Conservation (phyloP, 2,797 vertebrate species). For the Rachycentron canadum region DNA sequence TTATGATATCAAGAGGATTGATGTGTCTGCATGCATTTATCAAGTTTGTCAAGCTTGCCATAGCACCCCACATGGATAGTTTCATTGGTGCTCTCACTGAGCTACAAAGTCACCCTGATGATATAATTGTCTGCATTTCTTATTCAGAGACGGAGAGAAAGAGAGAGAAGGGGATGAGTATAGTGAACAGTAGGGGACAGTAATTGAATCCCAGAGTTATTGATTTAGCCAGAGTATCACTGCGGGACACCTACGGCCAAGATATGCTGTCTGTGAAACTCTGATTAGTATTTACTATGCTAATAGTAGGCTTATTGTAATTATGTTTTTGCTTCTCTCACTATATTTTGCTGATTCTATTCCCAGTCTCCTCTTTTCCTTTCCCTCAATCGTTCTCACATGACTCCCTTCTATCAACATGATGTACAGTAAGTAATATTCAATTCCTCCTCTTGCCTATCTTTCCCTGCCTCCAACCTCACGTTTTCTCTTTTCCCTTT, state of each 20-base stretch:
- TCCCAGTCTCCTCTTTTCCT: conserved; percentile 61
- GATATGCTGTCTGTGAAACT: conserved; percentile 65
- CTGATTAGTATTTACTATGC: conserved; percentile 73
- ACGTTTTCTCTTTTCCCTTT: conserved; percentile 39
- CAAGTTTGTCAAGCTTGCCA: conserved; percentile 59
- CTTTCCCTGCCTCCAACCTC: conserved; percentile 32
- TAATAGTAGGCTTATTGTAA: conserved; percentile 64
- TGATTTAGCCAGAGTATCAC: conserved; percentile 73
- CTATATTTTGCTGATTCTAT: conserved; percentile 60
- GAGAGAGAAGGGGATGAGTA: conserved; percentile 38
- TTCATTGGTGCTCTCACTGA: conserved; percentile 35
- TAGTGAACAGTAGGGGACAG: conserved; percentile 64
- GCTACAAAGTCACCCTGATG: conserved; percentile 69
- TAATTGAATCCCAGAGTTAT: conserved; percentile 78
- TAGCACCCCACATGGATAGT: conserved; percentile 5
- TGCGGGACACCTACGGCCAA: conserved; percentile 59
- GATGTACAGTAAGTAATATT: conserved; percentile 37
- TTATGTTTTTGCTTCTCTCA: conserved; percentile 54
- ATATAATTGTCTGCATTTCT: conserved; percentile 67
- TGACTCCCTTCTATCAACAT: conserved; percentile 10
- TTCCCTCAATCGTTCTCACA: background rate
- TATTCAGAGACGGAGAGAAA: conserved; percentile 53
- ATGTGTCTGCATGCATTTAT: conserved; percentile 47
- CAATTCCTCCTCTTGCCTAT: conserved; percentile 20
- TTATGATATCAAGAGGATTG: conserved; percentile 37